Percentiles rank a stretch among this genome's conserved stretches.
Evolutionary conservation across 2,113 vertebrate species (phyloP).

Genomic region (Haemorhous mexicanus): DNA sequence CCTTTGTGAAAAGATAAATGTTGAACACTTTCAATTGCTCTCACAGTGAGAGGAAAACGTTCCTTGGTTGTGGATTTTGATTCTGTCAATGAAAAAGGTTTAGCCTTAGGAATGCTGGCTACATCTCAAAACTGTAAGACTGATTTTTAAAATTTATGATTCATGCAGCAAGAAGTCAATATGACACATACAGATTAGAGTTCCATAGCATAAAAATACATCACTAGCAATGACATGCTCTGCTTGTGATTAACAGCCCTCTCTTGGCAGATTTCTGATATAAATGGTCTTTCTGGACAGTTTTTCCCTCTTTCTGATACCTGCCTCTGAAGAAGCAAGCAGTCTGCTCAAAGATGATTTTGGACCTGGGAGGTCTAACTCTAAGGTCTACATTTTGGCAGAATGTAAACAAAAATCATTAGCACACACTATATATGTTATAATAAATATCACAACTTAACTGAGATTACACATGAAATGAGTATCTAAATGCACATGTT

Average conservation of each 20-base stretch:
- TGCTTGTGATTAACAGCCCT: slow-evolving; percentile 53
- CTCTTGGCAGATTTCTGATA: slow-evolving; percentile 47
- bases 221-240: slow-evolving; percentile 69
- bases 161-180: slow-evolving; percentile 78
- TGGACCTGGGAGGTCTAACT: slow-evolving; percentile 40
- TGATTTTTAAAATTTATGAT: slow-evolving; percentile 72
- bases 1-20: slow-evolving; percentile 53
- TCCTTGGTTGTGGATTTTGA: slow-evolving; percentile 57
- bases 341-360: slow-evolving; percentile 20
- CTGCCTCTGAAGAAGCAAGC: slow-evolving; percentile 26
- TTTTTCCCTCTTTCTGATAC: neutral
- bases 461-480: slow-evolving; percentile 30
- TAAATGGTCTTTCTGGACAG: neutral
- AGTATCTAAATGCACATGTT: slow-evolving; percentile 15
- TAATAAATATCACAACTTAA: slow-evolving; percentile 45
- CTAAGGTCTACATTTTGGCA: slow-evolving; percentile 61
- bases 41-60: slow-evolving; percentile 41
- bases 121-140: slow-evolving; percentile 71
- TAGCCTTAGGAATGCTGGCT: slow-evolving; percentile 77
- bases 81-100: slow-evolving; percentile 75
- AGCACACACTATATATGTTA: slow-evolving; percentile 4
- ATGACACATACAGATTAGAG: slow-evolving; percentile 72
- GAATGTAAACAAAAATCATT: slow-evolving; percentile 59
- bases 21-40: slow-evolving; percentile 41
- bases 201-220: slow-evolving; percentile 69